phyloP scores from a whole-genome alignment of 2,888 invertebrate genomes.

The Polylopha cassiicola region DNA sequence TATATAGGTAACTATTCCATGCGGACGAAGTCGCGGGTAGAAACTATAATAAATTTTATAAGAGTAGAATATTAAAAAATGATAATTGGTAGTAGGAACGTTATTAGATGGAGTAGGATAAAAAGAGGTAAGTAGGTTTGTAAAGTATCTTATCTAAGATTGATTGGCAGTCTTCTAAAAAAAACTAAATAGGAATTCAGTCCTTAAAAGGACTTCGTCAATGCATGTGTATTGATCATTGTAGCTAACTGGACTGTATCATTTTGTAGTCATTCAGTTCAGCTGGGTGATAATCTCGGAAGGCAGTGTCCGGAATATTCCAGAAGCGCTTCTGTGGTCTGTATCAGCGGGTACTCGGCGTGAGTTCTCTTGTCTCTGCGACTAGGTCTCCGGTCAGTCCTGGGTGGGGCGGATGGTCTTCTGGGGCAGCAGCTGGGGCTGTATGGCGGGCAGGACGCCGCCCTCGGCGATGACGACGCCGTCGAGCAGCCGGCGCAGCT shows the following conservation, averaged over 20 bases:
- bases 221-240: slow-evolving; percentile 16
- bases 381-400: background rate
- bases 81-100: background rate
- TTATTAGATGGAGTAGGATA: slow-evolving; percentile 36
- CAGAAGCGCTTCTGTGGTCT: background rate
- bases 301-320: no score
- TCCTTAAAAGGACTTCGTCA: slow-evolving; percentile 45
- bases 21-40: no score
- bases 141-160: background rate
- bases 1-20: no score
- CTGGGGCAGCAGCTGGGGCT: slow-evolving; percentile 11
- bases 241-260: slow-evolving; percentile 2
- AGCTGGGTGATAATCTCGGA: slow-evolving; percentile 2
- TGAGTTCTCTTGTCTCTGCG: background rate
- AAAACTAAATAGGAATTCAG: slow-evolving; percentile 30
- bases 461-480: slow-evolving; percentile 13
- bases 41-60: no score
- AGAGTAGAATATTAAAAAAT: no score
- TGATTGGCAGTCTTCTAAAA: slow-evolving; percentile 4
- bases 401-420: slow-evolving; percentile 3
- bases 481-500: slow-evolving; percentile 1
- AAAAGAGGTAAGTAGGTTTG: slow-evolving; percentile 29
- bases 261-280: background rate
- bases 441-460: slow-evolving; percentile 10
- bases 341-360: no score